These are phyloP conservation scores for Metalampra italica DNA, from an alignment of 2,888 invertebrate genomes.

Conservation along the genomic window DNA sequence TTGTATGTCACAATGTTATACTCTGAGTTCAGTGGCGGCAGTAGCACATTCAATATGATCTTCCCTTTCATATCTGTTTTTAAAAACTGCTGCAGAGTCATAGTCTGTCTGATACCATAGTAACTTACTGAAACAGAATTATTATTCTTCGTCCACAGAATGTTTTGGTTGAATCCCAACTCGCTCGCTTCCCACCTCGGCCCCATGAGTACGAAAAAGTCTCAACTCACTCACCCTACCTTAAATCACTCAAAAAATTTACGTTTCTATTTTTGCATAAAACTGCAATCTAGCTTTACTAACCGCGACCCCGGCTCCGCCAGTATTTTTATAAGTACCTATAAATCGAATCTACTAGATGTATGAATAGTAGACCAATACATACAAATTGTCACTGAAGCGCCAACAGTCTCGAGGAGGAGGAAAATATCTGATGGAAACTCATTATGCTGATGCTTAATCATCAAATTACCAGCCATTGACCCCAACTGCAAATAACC, in stretches of 20 bases:
- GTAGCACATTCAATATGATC: slow-evolving; percentile 71
- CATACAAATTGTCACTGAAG: slow-evolving; percentile 43
- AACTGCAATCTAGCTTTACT: no score
- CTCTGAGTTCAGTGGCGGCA: slow-evolving; percentile 67
- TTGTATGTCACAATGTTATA: slow-evolving; percentile 79
- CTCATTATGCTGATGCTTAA: slow-evolving; percentile 81
- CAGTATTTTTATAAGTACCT: no score
- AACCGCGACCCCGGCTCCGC: no score
- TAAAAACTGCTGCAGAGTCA: slow-evolving; percentile 61
- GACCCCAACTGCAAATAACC: slow-evolving; percentile 75
- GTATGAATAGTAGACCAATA: no score
- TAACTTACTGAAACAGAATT: slow-evolving; percentile 33
- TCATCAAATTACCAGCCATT: slow-evolving; percentile 83
- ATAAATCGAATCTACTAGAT: no score
- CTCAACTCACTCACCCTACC: not conserved
- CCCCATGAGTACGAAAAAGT: no score
- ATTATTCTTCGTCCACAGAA: no score
- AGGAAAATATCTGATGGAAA: slow-evolving; percentile 86
- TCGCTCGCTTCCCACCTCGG: no score
- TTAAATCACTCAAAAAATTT: no score
- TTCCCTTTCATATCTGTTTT: slow-evolving; percentile 57
- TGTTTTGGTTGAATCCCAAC: no score
- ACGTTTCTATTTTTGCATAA: no score
- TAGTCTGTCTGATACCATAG: slow-evolving; percentile 20
- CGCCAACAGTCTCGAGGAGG: slow-evolving; percentile 54